Base-by-base conservation (phyloP, 2,888 invertebrate genomes). In the Mechanitis messenoides region DNA sequence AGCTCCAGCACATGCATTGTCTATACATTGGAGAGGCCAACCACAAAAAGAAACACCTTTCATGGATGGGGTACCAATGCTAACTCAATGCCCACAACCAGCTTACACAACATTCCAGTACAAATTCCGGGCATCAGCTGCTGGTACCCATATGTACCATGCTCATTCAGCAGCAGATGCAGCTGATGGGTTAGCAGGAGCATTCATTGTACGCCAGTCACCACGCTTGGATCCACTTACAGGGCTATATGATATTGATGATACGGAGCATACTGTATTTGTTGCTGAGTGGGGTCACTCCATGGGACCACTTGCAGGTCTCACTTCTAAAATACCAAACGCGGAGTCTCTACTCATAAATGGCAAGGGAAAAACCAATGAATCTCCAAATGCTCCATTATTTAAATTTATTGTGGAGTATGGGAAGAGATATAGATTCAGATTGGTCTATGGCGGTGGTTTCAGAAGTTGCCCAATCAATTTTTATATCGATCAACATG, bases 1-100 rank as follows among this genome's bases (percentile, higher is more conserved):
- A 68, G 91, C 95, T 58, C 93, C 93, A 0, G 94, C 94, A 1
- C 93, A 94, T 73, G 93, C 93, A 0, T 87, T 94, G 0, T 92
- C 94, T 1, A 91, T 96, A 57, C 96, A 96, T 80, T 96, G 95
- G 95, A 92, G 95, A 67, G 96, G 96, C 0, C 95, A 95, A 68
- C 94, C 93, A 72, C 76, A 91, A 82, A 81, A 92, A 68, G 92
- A 88, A 85, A 92, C 94, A 7, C 94, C 94, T 0, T 94, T 92
- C 75, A 95, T 95, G 94, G 95, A 95, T 68, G 95, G 95, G 55
- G 93, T 93, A n/a, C 94, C 95, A 0, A 92, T 94, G 91, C 84
- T 95, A 59, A 94, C 95, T 0, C 95, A 95, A 78, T 95, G 95
- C 71, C 94, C 95, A 0, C 94, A 95, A 72, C 91, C 92, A 0